phyloP scores from a whole-genome alignment of 2,888 invertebrate species.

The Acrobasis suavella region DNA sequence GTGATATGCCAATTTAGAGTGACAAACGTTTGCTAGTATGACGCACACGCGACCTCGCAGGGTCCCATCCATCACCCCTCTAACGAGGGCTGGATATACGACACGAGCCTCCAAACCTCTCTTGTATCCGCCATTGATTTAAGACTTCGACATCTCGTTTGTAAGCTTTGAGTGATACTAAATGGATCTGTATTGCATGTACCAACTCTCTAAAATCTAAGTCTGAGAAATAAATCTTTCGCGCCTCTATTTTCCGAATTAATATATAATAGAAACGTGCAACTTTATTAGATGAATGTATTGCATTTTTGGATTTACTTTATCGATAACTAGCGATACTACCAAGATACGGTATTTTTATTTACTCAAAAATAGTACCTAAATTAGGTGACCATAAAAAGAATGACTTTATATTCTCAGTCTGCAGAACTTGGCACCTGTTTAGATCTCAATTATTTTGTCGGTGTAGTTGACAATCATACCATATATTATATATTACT shows the following conservation, averaged over 20 bases:
- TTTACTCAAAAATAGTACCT: too few species aligned
- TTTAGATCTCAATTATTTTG: too few species aligned
- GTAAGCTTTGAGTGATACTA: conserved; percentile 1
- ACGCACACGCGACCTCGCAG: conserved; percentile 33
- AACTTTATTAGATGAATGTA: too few species aligned
- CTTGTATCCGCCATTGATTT: conserved; percentile 55
- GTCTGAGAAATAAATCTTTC: neutral
- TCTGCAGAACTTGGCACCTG: too few species aligned
- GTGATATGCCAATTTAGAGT: conserved; percentile 37
- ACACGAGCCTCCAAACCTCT: conserved; percentile 48
- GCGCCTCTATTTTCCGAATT: neutral
- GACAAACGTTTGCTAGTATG: conserved; percentile 40
- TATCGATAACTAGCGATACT: too few species aligned
- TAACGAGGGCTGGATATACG: conserved; percentile 63
- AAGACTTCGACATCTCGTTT: conserved; percentile 40
- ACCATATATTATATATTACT: too few species aligned
- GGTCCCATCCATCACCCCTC: conserved; percentile 52
- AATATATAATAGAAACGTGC: neutral
- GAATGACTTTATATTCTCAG: too few species aligned
- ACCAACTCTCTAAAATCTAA: neutral
- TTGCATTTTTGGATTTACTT: too few species aligned
- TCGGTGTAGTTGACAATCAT: too few species aligned
- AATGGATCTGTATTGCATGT: neutral
- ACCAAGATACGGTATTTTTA: too few species aligned
- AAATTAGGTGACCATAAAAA: too few species aligned